Evolutionary conservation across 2,888 invertebrate species (phyloP), one percentile per base, ranked within the genome.

Genomic region (Brassicogethes aeneus): DNA sequence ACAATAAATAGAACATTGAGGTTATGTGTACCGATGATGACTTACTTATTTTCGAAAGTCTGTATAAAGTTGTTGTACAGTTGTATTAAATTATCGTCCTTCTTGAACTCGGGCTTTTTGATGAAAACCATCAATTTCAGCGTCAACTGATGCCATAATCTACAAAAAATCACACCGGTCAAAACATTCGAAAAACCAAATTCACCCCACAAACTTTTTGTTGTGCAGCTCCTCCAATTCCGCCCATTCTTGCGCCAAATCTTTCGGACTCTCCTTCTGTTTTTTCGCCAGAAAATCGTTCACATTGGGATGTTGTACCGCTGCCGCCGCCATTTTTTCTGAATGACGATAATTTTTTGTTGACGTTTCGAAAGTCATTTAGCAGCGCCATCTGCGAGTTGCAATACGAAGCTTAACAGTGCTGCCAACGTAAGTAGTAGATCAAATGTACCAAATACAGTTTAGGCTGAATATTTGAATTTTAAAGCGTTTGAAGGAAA

Each of bases 121-220:
- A 95, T 85, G 60, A 95, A 84, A 37, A 75, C 74, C 42, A 79
- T 73, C 40, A 96, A 65, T 70, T 87, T 86, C 39, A 94, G 70
- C 1, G 96, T 95, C 50, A 96, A 68, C 68, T 96, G 95, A 72
- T 96, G 95, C 95, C 95, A 96, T 71, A 96, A 75, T 71, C 94
- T 88, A 70, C 42, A 73, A 74, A 61, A 54, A n/a, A n/a, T n/a
- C n/a, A n/a, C n/a, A n/a, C n/a, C n/a, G n/a, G n/a, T n/a, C n/a
- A n/a, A n/a, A n/a, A n/a, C n/a, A n/a, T n/a, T n/a, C n/a, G 10
- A 17, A 2, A 37, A 37, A 17, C 15, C 15, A 17, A 2, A 13
- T 16, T 16, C 3, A n/a, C 8, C 2, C 72, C 72, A 12, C 32
- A 32, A 73, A 91, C 92, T 85, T 91, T 75, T 93, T 94, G 63